A percentile compares a stretch with the other conserved stretches of the same genome.
These are phyloP conservation scores for Eurois occulta DNA, from an alignment of 2,888 invertebrate species.

Conservation along the genomic window DNA sequence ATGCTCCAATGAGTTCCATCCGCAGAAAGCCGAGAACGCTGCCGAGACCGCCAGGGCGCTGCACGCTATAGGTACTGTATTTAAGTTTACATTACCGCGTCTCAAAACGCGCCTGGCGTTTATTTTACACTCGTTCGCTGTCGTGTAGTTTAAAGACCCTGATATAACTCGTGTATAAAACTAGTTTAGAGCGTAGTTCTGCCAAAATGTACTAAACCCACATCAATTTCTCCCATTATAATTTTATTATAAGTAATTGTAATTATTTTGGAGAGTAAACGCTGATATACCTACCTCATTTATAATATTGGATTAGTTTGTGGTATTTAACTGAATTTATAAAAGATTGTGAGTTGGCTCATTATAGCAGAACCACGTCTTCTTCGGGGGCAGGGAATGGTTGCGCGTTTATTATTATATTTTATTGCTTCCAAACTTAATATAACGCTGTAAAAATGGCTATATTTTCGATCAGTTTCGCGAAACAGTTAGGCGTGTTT, in stretches of 20 bases:
- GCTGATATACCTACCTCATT: background rate
- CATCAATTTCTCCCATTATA: background rate
- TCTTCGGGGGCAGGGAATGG: constrained; percentile 4
- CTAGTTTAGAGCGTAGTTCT: background rate
- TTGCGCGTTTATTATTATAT: constrained; percentile 16
- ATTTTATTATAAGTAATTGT: background rate
- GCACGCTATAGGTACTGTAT: constrained; percentile 47
- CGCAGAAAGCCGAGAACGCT: constrained; percentile 40
- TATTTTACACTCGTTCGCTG: background rate
- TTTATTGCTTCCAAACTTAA: constrained; percentile 22
- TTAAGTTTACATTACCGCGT: background rate
- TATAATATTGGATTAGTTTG: background rate
- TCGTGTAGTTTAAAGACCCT: background rate
- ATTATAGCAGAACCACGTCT: background rate
- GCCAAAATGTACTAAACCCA: background rate
- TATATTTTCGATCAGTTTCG: background rate
- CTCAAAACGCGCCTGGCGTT: background rate
- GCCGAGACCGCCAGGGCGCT: constrained; percentile 72
- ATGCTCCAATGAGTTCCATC: constrained; percentile 77
- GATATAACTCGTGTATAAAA: background rate
- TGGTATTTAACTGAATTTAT: background rate
- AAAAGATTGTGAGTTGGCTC: background rate
- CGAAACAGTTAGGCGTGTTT: constrained; percentile 3
- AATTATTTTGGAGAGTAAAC: background rate
- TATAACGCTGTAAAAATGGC: constrained; percentile 31